Conservation (phyloP, 2,797 vertebrate genomes). For the Trachops cirrhosus region DNA sequence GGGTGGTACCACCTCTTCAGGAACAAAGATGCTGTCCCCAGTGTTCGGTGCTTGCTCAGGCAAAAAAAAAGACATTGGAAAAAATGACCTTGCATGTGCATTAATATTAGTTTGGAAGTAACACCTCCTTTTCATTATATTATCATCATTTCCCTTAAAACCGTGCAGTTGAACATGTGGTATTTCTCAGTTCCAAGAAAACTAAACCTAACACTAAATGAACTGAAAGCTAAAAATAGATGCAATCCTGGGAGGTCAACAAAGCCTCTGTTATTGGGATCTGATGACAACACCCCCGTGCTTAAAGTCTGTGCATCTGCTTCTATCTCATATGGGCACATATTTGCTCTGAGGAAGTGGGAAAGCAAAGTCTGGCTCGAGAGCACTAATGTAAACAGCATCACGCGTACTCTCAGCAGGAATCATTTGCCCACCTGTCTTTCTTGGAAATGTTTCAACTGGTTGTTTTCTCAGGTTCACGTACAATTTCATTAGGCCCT, state of each 20-base stretch:
- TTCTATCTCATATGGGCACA: conserved; percentile 40
- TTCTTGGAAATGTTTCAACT: conserved; percentile 78
- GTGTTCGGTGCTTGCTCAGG: neutral
- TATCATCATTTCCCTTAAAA: neutral
- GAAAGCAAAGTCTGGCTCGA: neutral
- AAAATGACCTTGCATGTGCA: neutral
- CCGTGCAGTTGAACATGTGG: neutral
- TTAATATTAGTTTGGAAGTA: neutral
- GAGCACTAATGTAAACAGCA: conserved; percentile 60
- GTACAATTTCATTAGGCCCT: conserved; percentile 42
- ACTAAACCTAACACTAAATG: conserved; percentile 36
- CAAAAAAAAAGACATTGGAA: neutral
- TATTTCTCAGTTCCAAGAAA: conserved; percentile 12
- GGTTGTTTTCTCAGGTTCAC: conserved; percentile 70
- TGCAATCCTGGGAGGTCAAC: neutral
- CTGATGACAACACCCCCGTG: conserved; percentile 24
- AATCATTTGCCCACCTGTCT: conserved; percentile 77
- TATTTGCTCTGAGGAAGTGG: conserved; percentile 67
- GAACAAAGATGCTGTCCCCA: neutral
- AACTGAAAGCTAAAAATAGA: conserved; percentile 45
- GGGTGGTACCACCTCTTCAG: neutral
- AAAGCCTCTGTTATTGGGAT: conserved; percentile 51
- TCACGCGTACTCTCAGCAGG: conserved; percentile 46
- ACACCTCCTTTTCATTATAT: neutral
- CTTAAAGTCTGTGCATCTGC: conserved; percentile 50